Evolutionary conservation across 2,888 invertebrate genomes (phyloP).

Genomic region (Caenorhabditis uteleia): DNA sequence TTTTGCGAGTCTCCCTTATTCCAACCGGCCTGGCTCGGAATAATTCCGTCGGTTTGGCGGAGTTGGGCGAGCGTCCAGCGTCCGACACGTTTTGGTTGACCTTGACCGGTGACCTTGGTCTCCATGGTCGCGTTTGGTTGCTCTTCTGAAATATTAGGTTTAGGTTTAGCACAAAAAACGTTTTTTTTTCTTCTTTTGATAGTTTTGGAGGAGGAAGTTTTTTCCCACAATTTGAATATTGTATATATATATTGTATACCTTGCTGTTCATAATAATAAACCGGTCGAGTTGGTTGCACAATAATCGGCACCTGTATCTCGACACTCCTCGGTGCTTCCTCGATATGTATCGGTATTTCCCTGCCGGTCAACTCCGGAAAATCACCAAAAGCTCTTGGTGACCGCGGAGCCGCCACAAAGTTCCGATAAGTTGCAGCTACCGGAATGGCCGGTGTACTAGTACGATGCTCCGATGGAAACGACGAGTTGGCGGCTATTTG

Average conservation of each 20-base stretch:
- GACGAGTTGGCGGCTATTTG: constrained; percentile 4
- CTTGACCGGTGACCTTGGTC: constrained; percentile 67
- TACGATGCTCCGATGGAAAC: constrained; percentile 31
- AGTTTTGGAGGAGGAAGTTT: background rate
- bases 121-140: constrained; percentile 69
- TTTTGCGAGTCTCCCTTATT: constrained; percentile 70
- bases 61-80: constrained; percentile 69
- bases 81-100: constrained; percentile 62
- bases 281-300: constrained; percentile 20
- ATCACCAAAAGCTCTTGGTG: constrained; percentile 46
- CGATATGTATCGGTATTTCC: background rate
- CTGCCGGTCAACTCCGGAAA: constrained; percentile 50
- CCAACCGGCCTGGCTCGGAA: constrained; percentile 70
- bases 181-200: background rate
- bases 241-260: too few species aligned
- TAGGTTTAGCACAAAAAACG: background rate
- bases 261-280: constrained; percentile 20
- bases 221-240: too few species aligned
- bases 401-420: constrained; percentile 44
- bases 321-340: constrained; percentile 1
- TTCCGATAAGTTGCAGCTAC: constrained; percentile 27
- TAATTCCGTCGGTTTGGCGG: constrained; percentile 70
- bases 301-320: constrained; percentile 11
- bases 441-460: constrained; percentile 7
- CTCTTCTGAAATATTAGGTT: constrained; percentile 41